Evolutionary conservation across 1,140 invertebrate species (phyloP).

Genomic region (Metopolophium dirhodum): DNA sequence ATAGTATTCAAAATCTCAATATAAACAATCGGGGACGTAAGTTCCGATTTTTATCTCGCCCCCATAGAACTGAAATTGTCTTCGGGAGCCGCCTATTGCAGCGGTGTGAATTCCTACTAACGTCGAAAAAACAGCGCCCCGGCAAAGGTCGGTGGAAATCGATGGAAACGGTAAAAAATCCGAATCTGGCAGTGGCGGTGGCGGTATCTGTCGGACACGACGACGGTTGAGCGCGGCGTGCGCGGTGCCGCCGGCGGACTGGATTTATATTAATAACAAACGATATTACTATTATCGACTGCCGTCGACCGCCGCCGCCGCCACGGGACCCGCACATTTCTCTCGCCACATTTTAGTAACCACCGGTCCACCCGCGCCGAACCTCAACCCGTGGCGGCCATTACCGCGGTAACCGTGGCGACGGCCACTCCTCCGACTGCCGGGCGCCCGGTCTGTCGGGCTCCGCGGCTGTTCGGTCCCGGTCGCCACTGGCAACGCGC

Average conservation of each 20-base stretch:
- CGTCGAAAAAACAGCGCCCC: not conserved
- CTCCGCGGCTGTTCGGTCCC: not conserved
- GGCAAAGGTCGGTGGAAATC: not conserved
- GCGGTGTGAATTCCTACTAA: not conserved
- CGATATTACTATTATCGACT: no score
- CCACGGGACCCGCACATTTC: not conserved
- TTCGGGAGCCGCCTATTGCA: not conserved
- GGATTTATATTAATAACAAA: not conserved
- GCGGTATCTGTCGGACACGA: constrained; percentile 15
- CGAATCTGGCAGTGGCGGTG: not conserved
- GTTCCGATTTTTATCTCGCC: not conserved
- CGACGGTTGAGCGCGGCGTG: not conserved
- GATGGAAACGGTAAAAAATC: not conserved
- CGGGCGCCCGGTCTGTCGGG: not conserved
- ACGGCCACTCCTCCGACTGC: not conserved
- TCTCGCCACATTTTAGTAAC: not conserved
- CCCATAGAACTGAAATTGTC: not conserved
- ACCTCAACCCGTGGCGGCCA: not conserved
- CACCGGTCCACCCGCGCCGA: not conserved
- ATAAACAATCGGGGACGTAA: not conserved
- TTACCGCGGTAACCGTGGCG: not conserved
- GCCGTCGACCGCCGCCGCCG: not conserved
- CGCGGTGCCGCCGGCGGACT: not conserved
- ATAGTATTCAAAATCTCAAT: no score
- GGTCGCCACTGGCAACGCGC: constrained; percentile 42